These are phyloP conservation scores for Fundulus diaphanus DNA, from an alignment of 2,797 vertebrate genomes.

Conservation along the genomic window DNA sequence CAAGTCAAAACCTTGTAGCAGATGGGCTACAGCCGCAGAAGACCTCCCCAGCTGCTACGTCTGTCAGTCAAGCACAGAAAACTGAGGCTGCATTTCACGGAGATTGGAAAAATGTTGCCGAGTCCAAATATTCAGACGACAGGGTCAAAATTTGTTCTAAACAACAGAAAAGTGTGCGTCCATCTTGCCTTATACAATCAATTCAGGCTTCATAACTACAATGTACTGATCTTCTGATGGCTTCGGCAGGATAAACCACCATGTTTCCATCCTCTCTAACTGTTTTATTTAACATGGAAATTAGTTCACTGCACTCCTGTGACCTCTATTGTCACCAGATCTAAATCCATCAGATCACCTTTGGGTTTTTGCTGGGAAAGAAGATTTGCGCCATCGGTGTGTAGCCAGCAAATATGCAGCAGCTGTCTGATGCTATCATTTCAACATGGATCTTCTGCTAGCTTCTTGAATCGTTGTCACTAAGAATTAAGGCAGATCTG, in stretches of 20 bases:
- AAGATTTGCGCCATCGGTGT: too few species aligned
- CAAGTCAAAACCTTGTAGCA: slow-evolving; percentile 1
- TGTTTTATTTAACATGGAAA: not conserved
- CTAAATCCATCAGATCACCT: not conserved
- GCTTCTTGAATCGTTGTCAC: not conserved
- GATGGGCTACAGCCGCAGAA: not conserved
- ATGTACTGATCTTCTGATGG: not conserved
- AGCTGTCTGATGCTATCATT: too few species aligned
- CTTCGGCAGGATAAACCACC: not conserved
- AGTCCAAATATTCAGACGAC: not conserved
- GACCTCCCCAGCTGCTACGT: not conserved
- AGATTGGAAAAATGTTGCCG: not conserved
- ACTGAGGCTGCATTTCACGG: not conserved
- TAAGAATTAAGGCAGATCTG: not conserved
- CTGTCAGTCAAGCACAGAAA: not conserved
- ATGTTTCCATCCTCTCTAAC: not conserved
- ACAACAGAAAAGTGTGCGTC: not conserved
- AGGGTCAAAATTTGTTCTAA: not conserved
- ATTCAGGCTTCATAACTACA: not conserved
- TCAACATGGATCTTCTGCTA: not conserved
- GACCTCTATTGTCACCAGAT: not conserved
- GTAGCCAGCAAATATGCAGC: too few species aligned
- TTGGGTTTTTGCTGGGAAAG: not conserved
- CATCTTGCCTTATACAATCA: not conserved
- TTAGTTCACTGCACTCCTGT: not conserved